A percentile compares a stretch with the other conserved stretches of the same genome.
Evolutionary conservation across 23 tunicate species (phyloP).

Genomic region (Phallusia fumigata): DNA sequence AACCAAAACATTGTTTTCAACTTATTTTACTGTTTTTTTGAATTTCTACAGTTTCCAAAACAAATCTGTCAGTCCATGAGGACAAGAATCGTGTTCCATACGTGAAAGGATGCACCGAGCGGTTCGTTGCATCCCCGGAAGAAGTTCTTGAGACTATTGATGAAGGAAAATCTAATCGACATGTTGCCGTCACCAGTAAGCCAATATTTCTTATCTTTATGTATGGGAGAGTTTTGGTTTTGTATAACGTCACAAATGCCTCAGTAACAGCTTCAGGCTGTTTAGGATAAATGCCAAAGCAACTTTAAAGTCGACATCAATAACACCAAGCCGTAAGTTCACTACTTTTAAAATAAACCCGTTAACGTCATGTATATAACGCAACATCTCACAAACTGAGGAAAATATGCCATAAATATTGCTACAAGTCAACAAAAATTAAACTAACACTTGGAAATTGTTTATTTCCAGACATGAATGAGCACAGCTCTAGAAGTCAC

Average conservation of each 20-base stretch:
- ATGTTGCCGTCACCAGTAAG: constrained; percentile 96
- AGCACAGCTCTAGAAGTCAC: constrained; percentile 96
- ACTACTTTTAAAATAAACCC: too few species aligned
- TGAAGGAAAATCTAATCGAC: constrained; percentile 98
- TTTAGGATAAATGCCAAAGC: too few species aligned
- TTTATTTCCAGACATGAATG: constrained; percentile 72
- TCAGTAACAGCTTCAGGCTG: too few species aligned
- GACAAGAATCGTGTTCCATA: constrained; percentile 98
- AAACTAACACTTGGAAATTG: too few species aligned
- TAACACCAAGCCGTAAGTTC: too few species aligned
- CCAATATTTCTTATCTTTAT: neutral
- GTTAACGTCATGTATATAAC: too few species aligned
- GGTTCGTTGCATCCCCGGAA: constrained; percentile 99
- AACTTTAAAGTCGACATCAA: too few species aligned
- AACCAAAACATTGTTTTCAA: too few species aligned
- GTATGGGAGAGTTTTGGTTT: neutral
- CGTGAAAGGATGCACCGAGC: constrained; percentile 97
- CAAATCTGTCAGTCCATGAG: constrained; percentile 97
- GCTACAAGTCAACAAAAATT: too few species aligned
- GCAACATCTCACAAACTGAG: too few species aligned
- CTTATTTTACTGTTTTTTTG: too few species aligned
- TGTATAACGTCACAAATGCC: neutral
- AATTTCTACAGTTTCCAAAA: constrained; percentile 60
- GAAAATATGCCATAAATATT: too few species aligned
- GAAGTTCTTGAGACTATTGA: constrained; percentile 99